Evolutionary conservation across 1,140 invertebrate genomes (phyloP).

Genomic region (Saccostrea echinata): DNA sequence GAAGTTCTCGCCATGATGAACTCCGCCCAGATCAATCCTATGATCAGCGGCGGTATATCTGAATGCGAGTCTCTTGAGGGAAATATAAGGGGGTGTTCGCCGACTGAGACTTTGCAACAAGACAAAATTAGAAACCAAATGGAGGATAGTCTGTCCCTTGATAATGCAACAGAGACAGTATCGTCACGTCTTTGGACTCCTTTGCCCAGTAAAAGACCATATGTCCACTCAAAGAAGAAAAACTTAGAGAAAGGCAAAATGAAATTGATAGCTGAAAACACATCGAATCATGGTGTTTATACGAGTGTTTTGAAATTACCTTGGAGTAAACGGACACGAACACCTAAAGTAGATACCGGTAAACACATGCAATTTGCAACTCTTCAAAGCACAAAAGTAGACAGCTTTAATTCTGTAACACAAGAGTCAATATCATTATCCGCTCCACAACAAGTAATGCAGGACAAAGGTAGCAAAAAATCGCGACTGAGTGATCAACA

Average conservation of each 20-base stretch:
- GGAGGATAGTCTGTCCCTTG: neutral
- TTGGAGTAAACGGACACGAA: conserved; percentile 71
- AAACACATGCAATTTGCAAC: neutral
- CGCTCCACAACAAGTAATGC: neutral
- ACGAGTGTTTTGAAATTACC: conserved; percentile 76
- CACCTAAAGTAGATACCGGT: conserved; percentile 50
- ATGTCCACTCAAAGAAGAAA: conserved; percentile 43
- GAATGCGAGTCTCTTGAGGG: conserved; percentile 19
- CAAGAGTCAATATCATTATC: neutral
- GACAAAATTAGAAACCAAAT: conserved; percentile 14
- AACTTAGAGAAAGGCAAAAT: conserved; percentile 64
- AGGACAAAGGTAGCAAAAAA: neutral
- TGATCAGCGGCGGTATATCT: conserved; percentile 40
- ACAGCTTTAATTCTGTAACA: neutral
- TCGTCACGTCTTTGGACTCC: conserved; percentile 34
- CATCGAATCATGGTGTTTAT: conserved; percentile 72
- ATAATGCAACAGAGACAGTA: neutral
- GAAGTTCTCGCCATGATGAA: conserved; percentile 41
- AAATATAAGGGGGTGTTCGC: neutral
- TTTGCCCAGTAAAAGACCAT: conserved; percentile 28
- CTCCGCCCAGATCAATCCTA: conserved; percentile 34
- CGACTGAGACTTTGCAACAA: neutral
- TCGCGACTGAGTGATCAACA: conserved; percentile 23
- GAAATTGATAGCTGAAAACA: conserved; percentile 75
- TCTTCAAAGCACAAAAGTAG: conserved; percentile 3